Evolutionary conservation across 2,888 invertebrate species (phyloP), one percentile per base, ranked within the genome.

Genomic region (Drosophila prolongata): DNA sequence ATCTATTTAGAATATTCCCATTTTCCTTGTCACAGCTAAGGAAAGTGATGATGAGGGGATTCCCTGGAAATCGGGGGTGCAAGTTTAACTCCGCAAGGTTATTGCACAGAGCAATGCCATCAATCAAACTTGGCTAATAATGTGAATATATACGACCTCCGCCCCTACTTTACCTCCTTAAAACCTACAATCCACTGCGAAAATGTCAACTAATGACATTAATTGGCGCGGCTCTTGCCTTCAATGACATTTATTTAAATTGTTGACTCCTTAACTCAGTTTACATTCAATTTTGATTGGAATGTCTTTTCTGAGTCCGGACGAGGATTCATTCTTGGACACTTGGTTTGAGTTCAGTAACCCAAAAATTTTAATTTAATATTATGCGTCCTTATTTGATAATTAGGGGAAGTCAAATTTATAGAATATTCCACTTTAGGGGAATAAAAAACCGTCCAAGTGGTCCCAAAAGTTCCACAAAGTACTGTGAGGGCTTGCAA

Each of bases 1-100:
- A 65, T 65, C 66, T 66, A 66, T 66, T 66, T 64, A 52, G 65
- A 35, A 66, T 66, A 54, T 66, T 42, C 66, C 66, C 66, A 66
- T 66, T 66, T 66, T 66, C 53, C 67, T 37, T 66, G 66, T 66
- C 66, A 66, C 66, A 66, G 54, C 35, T 34, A 37, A 27, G 38
- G 40, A 9, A 16, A n/a, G 34, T 2, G 13, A 30, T 30, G 58
- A 19, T 30, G 37, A 10, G 60, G 60, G 44, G 42, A 9, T 8
- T 24, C 24, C 0, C 24, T 24, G 24, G 24, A 24, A 24, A 24
- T 24, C 24, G 4, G 24, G 24, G 24, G 24, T 30, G 30, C 30
- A 8, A 30, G 30, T 8, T 30, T 9, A 27, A 27, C 27, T 46
- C 46, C 5, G 10, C 27, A 46, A 11, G 14, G 42, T 16, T 35